These are phyloP conservation scores for Heliconius sara DNA, from an alignment of 2,888 invertebrate genomes.

Conservation along the genomic window DNA sequence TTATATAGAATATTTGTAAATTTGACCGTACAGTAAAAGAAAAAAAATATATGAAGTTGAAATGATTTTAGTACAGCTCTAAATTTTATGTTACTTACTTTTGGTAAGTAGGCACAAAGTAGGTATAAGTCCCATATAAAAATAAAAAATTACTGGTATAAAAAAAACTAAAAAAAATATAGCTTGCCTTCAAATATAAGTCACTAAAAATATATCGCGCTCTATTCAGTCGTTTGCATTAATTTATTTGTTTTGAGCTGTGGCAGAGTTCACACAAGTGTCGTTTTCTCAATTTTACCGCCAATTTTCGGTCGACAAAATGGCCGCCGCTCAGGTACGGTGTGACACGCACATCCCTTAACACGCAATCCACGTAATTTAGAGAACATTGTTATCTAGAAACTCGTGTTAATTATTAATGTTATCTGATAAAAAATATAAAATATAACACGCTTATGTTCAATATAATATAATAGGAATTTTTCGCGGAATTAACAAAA, in stretches of 20 bases:
- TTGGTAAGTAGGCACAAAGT: too few relatives aligned
- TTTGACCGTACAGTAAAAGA: too few relatives aligned
- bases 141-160: neutral
- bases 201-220: slow-evolving; percentile 15
- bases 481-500: slow-evolving; percentile 14
- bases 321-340: slow-evolving; percentile 68
- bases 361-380: slow-evolving; percentile 60
- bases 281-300: slow-evolving; percentile 79
- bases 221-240: slow-evolving; percentile 38
- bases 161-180: neutral
- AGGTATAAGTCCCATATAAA: neutral
- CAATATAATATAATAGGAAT: slow-evolving; percentile 2
- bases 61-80: too few relatives aligned
- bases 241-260: slow-evolving; percentile 49
- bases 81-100: too few relatives aligned
- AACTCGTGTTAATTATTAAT: slow-evolving; percentile 44
- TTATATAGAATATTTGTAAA: too few relatives aligned
- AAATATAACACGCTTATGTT: slow-evolving; percentile 6
- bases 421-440: slow-evolving; percentile 36
- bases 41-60: too few relatives aligned
- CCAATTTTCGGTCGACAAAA: slow-evolving; percentile 77
- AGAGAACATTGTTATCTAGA: slow-evolving; percentile 42
- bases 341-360: slow-evolving; percentile 62
- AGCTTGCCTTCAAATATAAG: neutral
- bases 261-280: slow-evolving; percentile 63